These are phyloP conservation scores for Acanthurus leucopareius DNA, from an alignment of 2,797 vertebrate species.

Conservation along the genomic window DNA sequence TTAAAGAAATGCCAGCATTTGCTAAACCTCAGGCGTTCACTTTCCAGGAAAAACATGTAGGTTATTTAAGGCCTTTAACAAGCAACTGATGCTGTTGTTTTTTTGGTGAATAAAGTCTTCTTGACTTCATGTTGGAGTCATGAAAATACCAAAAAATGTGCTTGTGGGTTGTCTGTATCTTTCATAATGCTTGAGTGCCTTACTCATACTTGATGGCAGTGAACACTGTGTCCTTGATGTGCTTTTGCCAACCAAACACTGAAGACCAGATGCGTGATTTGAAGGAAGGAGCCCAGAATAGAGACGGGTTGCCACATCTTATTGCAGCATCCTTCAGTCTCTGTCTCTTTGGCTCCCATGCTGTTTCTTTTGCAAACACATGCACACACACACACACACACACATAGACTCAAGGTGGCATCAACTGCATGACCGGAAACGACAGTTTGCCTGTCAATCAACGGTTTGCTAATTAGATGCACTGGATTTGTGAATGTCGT, in stretches of 20 bases:
- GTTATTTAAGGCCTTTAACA: not conserved
- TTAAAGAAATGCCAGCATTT: not conserved
- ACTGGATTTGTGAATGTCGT: slow-evolving; percentile 35
- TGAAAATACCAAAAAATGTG: not conserved
- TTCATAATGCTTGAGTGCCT: slow-evolving; percentile 20
- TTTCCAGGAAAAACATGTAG: not conserved
- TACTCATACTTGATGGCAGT: slow-evolving; percentile 17
- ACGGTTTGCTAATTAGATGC: slow-evolving; percentile 53
- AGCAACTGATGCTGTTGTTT: not conserved
- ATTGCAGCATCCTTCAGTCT: slow-evolving; percentile 36
- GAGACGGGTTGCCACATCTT: slow-evolving; percentile 38
- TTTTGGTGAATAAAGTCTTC: not conserved
- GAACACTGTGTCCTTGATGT: slow-evolving; percentile 41
- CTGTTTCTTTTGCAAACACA: slow-evolving; percentile 19
- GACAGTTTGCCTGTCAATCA: slow-evolving; percentile 62
- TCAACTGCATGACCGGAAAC: slow-evolving; percentile 29
- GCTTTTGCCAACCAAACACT: slow-evolving; percentile 45
- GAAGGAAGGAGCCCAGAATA: slow-evolving; percentile 24
- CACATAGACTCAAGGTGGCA: slow-evolving; percentile 15
- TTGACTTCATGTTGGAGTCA: slow-evolving; percentile 11
- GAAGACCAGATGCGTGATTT: slow-evolving; percentile 55
- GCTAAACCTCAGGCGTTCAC: not conserved
- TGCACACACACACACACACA: not conserved
- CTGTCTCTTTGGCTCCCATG: slow-evolving; percentile 13
- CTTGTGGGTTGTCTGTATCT: slow-evolving; percentile 18